These are phyloP conservation scores for Hyphantria cunea DNA, from an alignment of 1,140 invertebrate genomes.

Conservation along the genomic window DNA sequence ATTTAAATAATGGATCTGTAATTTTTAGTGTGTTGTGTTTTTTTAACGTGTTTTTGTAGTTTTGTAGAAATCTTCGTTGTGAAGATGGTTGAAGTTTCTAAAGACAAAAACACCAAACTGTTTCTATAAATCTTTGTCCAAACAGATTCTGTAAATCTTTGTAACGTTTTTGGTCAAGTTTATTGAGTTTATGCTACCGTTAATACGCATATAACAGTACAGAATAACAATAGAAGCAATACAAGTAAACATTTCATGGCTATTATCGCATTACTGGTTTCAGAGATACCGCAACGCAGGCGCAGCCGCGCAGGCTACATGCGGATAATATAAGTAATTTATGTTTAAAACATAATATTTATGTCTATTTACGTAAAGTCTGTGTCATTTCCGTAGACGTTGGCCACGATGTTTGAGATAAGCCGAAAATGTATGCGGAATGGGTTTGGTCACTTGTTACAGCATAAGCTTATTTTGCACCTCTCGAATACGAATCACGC, in stretches of 20 bases:
- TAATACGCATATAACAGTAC: constrained; percentile 4
- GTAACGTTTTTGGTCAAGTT: constrained; percentile 1
- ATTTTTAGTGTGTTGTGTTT: no score
- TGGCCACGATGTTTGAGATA: constrained; percentile 42
- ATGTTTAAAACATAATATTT: constrained; percentile 44
- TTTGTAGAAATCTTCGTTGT: no score
- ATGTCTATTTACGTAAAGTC: constrained; percentile 48
- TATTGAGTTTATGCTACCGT: constrained; percentile 17
- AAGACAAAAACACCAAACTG: no score
- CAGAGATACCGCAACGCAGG: constrained; percentile 24
- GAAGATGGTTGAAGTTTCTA: no score
- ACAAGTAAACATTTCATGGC: not conserved
- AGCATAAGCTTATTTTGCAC: constrained; percentile 15
- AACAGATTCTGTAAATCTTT: not conserved
- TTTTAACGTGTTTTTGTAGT: no score
- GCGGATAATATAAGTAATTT: constrained; percentile 43
- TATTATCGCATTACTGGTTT: constrained; percentile 26
- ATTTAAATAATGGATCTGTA: no score
- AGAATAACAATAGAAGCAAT: constrained; percentile 5
- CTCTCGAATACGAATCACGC: not conserved
- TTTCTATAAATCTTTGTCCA: constrained; percentile 5
- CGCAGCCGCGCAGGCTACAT: not conserved
- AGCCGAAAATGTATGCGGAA: constrained; percentile 36
- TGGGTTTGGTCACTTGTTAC: constrained; percentile 17
- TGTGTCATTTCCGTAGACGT: constrained; percentile 41